phyloP scores from a whole-genome alignment of 2,888 invertebrate species.

The Caenorhabditis zanzibari region DNA sequence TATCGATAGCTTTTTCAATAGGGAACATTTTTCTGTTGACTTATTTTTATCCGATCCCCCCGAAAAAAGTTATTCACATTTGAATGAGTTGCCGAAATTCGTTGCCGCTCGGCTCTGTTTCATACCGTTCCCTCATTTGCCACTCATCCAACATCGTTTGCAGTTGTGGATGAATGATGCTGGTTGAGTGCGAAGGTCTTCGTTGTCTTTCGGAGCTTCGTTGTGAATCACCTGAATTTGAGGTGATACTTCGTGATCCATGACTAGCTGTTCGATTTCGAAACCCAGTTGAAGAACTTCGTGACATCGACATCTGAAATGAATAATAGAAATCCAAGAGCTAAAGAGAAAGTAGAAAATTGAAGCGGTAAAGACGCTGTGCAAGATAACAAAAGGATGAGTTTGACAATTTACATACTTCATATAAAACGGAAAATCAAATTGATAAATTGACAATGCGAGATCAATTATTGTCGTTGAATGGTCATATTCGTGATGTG shows the following conservation, averaged over 20 bases:
- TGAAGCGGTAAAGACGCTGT: conserved; percentile 2
- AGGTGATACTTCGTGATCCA: conserved; percentile 35
- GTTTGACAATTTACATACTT: neutral
- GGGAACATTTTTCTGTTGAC: too few relatives aligned
- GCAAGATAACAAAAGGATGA: too few relatives aligned
- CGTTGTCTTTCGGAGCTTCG: neutral
- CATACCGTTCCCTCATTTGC: conserved; percentile 61
- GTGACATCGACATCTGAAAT: conserved; percentile 39
- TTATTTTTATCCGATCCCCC: too few relatives aligned
- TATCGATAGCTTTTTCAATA: too few relatives aligned
- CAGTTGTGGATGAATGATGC: conserved; percentile 48
- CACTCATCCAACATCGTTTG: conserved; percentile 61
- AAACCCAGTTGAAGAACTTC: conserved; percentile 30
- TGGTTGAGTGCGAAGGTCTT: conserved; percentile 5
- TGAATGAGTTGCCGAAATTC: too few relatives aligned
- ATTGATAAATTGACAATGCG: neutral
- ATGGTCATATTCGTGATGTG: conserved; percentile 62
- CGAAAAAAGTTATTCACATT: too few relatives aligned
- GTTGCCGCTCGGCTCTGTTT: too few relatives aligned
- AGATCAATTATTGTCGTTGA: conserved; percentile 31
- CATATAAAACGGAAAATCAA: neutral
- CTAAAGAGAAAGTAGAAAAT: neutral
- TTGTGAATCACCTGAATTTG: too few relatives aligned
- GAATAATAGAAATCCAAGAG: neutral
- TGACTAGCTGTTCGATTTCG: conserved; percentile 51